These are phyloP conservation scores for Sitodiplosis mosellana DNA, from an alignment of 1,140 invertebrate species.

Conservation along the genomic window DNA sequence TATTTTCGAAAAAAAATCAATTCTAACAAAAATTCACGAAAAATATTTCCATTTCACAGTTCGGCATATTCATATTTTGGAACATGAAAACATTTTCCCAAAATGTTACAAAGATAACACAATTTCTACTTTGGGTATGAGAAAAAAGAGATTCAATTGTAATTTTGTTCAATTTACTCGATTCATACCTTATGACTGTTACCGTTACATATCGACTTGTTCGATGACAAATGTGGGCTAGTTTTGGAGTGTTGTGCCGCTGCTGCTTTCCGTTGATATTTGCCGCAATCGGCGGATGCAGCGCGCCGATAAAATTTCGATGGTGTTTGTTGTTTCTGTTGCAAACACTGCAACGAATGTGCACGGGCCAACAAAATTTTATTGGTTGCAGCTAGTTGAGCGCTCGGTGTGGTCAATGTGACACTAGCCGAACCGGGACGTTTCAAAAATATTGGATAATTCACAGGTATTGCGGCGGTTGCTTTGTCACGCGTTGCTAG, in stretches of 20 bases:
- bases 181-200: background rate
- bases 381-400: background rate
- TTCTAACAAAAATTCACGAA: too few relatives aligned
- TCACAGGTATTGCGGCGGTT: constrained; percentile 1
- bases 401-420: background rate
- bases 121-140: too few relatives aligned
- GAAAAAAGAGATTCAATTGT: too few relatives aligned
- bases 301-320: background rate
- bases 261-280: background rate
- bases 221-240: background rate
- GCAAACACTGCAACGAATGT: background rate
- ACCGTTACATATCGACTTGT: background rate
- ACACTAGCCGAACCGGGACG: constrained; percentile 1
- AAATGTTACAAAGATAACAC: too few relatives aligned
- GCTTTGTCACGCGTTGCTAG: constrained; percentile 3
- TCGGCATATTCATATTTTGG: too few relatives aligned
- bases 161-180: constrained; percentile 1
- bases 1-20: too few relatives aligned
- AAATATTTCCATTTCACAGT: too few relatives aligned
- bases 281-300: background rate
- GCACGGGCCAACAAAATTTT: background rate
- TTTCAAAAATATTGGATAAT: constrained; percentile 1
- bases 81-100: too few relatives aligned
- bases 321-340: background rate
- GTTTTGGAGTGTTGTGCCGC: background rate